phyloP scores from a whole-genome alignment of 1,140 invertebrate genomes.

The Cyphomyrmex costatus region DNA sequence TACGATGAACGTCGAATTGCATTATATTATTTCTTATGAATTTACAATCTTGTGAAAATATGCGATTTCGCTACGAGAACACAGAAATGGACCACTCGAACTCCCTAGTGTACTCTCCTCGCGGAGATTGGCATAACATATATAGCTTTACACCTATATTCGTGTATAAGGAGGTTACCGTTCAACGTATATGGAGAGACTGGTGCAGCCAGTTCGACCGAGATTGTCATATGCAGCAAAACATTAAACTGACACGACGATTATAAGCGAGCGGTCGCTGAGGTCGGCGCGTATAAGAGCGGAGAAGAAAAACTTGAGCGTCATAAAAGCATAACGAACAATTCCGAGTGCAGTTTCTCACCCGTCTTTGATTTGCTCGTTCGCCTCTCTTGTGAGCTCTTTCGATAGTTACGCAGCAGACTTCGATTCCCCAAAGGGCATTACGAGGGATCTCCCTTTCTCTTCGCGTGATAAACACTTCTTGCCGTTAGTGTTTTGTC shows the following conservation, averaged over 20 bases:
- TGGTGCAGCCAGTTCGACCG: slow-evolving; percentile 68
- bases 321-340: slow-evolving; percentile 64
- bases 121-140: slow-evolving; percentile 43
- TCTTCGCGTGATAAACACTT: slow-evolving; percentile 29
- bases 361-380: neutral
- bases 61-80: slow-evolving; percentile 75
- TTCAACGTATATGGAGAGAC: slow-evolving; percentile 76
- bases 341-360: neutral
- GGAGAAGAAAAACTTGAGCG: slow-evolving; percentile 32
- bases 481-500: slow-evolving; percentile 2
- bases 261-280: slow-evolving; percentile 71
- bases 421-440: neutral
- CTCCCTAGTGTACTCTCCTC: slow-evolving; percentile 20
- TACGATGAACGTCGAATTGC: neutral
- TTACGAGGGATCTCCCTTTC: neutral
- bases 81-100: neutral
- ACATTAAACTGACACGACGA: slow-evolving; percentile 77
- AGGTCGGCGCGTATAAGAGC: neutral
- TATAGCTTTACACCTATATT: slow-evolving; percentile 81
- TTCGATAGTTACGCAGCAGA: neutral
- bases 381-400: neutral
- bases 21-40: slow-evolving; percentile 78
- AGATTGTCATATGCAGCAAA: slow-evolving; percentile 74
- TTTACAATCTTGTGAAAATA: slow-evolving; percentile 83
- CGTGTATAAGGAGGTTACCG: slow-evolving; percentile 74